Evolutionary conservation across 1,140 invertebrate species (phyloP), one percentile per base, ranked within the genome.

Genomic region (Brachionus asplanchnoidis): DNA sequence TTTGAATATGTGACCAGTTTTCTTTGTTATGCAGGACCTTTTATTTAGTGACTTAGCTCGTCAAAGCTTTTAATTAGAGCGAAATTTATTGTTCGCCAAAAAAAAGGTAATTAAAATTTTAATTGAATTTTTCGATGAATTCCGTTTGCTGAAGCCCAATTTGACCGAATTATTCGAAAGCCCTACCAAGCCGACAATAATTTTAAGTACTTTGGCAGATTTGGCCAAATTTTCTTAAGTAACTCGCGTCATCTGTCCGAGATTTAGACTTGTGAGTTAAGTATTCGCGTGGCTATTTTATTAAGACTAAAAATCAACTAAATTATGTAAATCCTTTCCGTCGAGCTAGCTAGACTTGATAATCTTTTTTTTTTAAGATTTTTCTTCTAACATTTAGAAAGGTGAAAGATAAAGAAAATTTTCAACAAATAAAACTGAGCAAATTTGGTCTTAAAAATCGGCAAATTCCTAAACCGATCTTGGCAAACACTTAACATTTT

Each of bases 61-160:
- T 60, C 53, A 68, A 68, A 68, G 26, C 66, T 68, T 32, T 68
- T 68, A 68, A 68, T 68, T 68, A 68, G 66, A 68, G 32, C 32
- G 32, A 40, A 68, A 32, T 68, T 68, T 68, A 68, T 32, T 32
- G 66, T 68, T 68, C 32, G 32, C 32, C 32, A 68, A 68, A 68
- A 68, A 68, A 68, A 32, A 68, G 32, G 32, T 17, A 14, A 68
- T 14, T 68, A 14, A 68, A 68, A 68, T 32, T 68, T 68, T 68
- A 14, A 68, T 32, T 68, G 26, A 32, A 68, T 32, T 68, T 68
- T 60, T 60, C n/a, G 53, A 60, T 60, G 9, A 23, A 60, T 60
- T 60, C 53, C 53, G 53, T 60, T 60, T 60, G 53, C 53, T 60
- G 53, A 60, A 60, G 53, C 53, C 53, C 17, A 60, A 60, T 20